A percentile compares a stretch with the other conserved stretches of the same genome.
Conservation (phyloP, 2,888 invertebrate species). For the Atethmia centrago region DNA sequence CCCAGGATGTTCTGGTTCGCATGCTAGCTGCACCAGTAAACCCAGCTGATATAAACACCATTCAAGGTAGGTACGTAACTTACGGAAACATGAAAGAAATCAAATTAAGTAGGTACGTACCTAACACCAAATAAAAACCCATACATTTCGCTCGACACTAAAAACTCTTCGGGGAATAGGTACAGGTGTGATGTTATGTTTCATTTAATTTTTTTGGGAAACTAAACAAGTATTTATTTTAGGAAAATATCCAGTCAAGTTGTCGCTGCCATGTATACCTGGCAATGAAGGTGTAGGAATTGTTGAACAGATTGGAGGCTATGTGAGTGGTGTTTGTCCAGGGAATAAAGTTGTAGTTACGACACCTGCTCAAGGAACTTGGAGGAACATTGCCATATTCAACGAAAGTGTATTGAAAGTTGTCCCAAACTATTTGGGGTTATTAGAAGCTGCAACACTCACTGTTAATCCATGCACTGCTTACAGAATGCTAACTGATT, state of each 20-base stretch:
- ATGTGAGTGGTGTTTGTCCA: constrained; percentile 80
- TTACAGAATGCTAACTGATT: constrained; percentile 98
- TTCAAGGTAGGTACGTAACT: constrained; percentile 86
- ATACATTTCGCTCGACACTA: too few relatives aligned
- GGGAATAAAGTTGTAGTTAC: constrained; percentile 97
- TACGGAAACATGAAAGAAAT: constrained; percentile 8
- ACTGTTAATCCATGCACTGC: constrained; percentile 99
- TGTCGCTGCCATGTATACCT: constrained; percentile 95
- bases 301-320: constrained; percentile 93
- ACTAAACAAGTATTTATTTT: neutral
- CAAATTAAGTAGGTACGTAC: too few relatives aligned
- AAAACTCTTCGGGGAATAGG: neutral
- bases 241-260: constrained; percentile 90
- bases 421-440: constrained; percentile 93
- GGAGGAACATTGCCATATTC: constrained; percentile 94
- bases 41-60: constrained; percentile 99
- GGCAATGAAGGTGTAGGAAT: constrained; percentile 99
- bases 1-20: constrained; percentile 94
- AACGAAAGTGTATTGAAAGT: constrained; percentile 91
- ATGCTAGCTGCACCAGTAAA: constrained; percentile 98
- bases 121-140: too few relatives aligned
- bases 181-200: neutral
- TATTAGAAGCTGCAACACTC: constrained; percentile 95
- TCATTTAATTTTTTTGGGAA: too few relatives aligned
- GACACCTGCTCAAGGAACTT: constrained; percentile 95